Evolutionary conservation across 2,113 vertebrate species (phyloP).

Genomic region (Polypterus bichir): DNA sequence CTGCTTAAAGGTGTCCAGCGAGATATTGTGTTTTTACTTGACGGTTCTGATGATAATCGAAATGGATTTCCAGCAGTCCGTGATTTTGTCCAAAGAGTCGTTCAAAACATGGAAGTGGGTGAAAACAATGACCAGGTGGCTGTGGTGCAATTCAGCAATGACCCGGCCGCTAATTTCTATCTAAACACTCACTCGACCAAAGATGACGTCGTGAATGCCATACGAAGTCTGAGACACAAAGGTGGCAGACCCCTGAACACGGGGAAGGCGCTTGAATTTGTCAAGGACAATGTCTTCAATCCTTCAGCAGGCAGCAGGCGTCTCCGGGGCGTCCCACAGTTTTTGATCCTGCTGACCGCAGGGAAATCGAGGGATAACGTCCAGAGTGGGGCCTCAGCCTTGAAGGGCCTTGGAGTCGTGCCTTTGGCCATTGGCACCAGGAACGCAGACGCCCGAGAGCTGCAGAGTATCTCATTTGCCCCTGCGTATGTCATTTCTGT

Average conservation of each 20-base stretch:
- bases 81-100: slow-evolving; percentile 17
- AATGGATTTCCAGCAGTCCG: slow-evolving; percentile 17
- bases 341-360: slow-evolving; percentile 10
- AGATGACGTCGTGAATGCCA: slow-evolving; percentile 7
- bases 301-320: slow-evolving; percentile 8
- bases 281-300: slow-evolving; percentile 4
- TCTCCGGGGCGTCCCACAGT: slow-evolving; percentile 6
- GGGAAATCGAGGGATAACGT: slow-evolving; percentile 3
- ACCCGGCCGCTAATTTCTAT: slow-evolving; percentile 13
- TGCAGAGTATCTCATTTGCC: neutral
- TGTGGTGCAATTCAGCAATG: slow-evolving; percentile 21
- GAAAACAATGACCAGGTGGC: slow-evolving; percentile 18
- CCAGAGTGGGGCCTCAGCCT: neutral
- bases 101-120: slow-evolving; percentile 19
- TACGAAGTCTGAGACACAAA: slow-evolving; percentile 26
- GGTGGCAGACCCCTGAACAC: slow-evolving; percentile 46
- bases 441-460: slow-evolving; percentile 4
- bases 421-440: slow-evolving; percentile 3
- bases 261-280: slow-evolving; percentile 22
- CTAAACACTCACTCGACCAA: slow-evolving; percentile 18
- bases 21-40: slow-evolving; percentile 26
- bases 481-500: slow-evolving; percentile 1
- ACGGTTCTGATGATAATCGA: slow-evolving; percentile 21
- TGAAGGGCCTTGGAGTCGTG: slow-evolving; percentile 4
- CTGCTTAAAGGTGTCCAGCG: neutral